Evolutionary conservation across 2,888 invertebrate species (phyloP), one percentile per base, ranked within the genome.

Genomic region (Keiferia lycopersicella): DNA sequence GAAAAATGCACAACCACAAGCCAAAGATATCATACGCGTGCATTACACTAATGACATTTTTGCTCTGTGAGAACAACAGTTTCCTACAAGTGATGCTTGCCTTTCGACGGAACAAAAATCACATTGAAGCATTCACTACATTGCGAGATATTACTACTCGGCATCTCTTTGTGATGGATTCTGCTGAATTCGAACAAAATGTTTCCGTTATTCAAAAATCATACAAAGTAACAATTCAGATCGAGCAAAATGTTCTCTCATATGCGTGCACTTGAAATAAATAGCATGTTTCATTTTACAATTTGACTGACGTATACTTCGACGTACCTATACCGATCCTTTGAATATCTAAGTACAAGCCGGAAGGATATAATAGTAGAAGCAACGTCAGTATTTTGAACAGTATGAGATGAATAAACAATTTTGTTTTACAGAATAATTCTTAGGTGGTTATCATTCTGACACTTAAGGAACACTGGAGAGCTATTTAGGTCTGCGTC

Each of bases 171-270:
- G 45, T 2, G 51, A 20, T n/a, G n/a, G n/a, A n/a, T 20, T 51
- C 7, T 16, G 51, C 51, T 20, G 51, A 7, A 51, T 20, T 18
- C 51, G 51, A n/a, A 7, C 45, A 51, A 51, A 51, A 51, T 51
- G 51, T 51, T 51, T 51, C 20, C 51, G 16, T 20, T 51, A 20
- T 22, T 51, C 51, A 22, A 51, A 51, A 51, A 22, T 18, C 51
- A 51, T 22, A 22, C 22, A 51, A 51, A 51, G 51, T 22, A 20
- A 22, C 51, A 1, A 20, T 20, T 10, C 8, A 10, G 22, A 51
- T 7, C n/a, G 20, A 18, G 22, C 11, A 22, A 18, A 51, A 51
- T 34, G 34, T 22, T 20, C 22, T 20, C 22, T 20, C 51, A 51
- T n/a, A n/a, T 12, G 51, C 51, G 10, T 51, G 12, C 51, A 51